Percentiles rank a stretch among this genome's conserved stretches.
Conservation (phyloP, 2,888 invertebrate species). For the Ernsta delagoae region DNA sequence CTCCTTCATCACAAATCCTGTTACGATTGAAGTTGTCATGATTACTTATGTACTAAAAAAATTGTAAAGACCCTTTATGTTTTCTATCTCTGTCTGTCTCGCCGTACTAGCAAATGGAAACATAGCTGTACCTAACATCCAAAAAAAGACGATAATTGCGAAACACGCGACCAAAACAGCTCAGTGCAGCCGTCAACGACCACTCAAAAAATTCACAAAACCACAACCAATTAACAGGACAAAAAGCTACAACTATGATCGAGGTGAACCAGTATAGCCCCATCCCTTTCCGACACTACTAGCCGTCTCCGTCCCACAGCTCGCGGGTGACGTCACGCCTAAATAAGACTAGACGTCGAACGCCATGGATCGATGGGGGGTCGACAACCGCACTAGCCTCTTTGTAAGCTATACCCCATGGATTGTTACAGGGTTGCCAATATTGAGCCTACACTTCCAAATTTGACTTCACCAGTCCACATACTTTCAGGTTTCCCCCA, state of each 20-base stretch:
- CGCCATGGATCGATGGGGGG: constrained; percentile 36
- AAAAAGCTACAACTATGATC: not conserved
- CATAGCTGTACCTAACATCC: no score
- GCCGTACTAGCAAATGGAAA: no score
- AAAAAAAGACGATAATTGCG: not conserved
- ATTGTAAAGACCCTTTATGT: no score
- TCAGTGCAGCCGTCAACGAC: constrained; percentile 5
- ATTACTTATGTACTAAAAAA: no score
- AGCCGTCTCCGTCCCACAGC: not conserved
- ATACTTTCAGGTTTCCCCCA: no score
- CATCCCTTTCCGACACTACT: not conserved
- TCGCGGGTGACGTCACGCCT: constrained; percentile 32
- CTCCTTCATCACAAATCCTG: no score
- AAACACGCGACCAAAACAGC: constrained; percentile 5
- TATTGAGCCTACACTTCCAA: not conserved
- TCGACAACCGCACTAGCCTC: constrained; percentile 34
- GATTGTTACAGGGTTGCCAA: constrained; percentile 19
- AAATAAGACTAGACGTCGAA: constrained; percentile 34
- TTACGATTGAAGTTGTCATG: no score
- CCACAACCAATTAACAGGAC: constrained; percentile 26
- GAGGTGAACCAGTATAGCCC: not conserved
- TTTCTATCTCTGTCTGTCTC: no score
- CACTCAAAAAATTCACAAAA: constrained; percentile 25
- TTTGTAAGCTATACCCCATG: constrained; percentile 14
- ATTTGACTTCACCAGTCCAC: no score